These are phyloP conservation scores for Apoda limacodes DNA, from an alignment of 2,888 invertebrate species.

Conservation along the genomic window DNA sequence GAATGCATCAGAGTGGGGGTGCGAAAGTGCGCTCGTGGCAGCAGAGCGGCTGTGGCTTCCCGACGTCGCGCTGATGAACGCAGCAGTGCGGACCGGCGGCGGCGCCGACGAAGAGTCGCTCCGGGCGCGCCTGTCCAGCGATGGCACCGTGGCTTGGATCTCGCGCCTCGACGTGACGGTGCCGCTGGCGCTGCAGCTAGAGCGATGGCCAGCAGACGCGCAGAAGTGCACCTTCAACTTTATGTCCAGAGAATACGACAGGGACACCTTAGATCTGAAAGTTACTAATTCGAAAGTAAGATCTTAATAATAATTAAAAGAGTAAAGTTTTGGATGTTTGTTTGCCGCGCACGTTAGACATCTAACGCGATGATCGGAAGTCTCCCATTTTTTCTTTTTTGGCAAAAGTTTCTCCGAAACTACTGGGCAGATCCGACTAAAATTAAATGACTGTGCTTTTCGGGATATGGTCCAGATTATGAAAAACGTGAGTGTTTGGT, in stretches of 20 bases:
- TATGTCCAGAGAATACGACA: conserved; percentile 79
- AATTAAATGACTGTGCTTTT: no score
- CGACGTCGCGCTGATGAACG: conserved; percentile 79
- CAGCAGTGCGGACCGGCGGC: conserved; percentile 66
- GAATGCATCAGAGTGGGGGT: conserved; percentile 75
- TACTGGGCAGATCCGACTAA: no score
- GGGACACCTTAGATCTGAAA: conserved; percentile 64
- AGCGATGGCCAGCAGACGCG: conserved; percentile 80
- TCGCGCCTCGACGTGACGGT: conserved; percentile 36
- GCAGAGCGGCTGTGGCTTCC: conserved; percentile 85
- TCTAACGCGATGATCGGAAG: no score
- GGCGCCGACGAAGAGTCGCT: conserved; percentile 74
- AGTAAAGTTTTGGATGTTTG: no score
- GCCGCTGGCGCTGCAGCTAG: conserved; percentile 50
- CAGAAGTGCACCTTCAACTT: conserved; percentile 76
- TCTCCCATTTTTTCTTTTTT: no score
- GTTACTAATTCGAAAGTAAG: conserved; percentile 30
- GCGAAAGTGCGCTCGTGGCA: conserved; percentile 70
- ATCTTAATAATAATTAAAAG: no score
- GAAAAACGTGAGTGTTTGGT: no score
- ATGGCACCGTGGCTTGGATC: conserved; percentile 65
- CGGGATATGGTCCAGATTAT: no score
- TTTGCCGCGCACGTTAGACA: no score
- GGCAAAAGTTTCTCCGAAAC: no score
- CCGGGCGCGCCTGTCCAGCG: conserved; percentile 74